These are phyloP conservation scores for Erynnis tages DNA, from an alignment of 2,888 invertebrate species.

Conservation along the genomic window DNA sequence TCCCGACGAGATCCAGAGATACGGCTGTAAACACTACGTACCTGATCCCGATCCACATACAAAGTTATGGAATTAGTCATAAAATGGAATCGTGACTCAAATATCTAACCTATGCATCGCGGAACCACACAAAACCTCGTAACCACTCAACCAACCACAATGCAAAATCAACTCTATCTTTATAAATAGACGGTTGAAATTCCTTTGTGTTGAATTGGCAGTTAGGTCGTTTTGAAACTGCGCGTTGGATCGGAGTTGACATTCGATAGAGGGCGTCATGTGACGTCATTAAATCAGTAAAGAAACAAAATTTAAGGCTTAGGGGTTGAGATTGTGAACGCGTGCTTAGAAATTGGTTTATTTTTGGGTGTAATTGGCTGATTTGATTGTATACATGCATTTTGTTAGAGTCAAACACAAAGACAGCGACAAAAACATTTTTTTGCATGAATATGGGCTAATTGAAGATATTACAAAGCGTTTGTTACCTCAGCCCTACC, in stretches of 20 bases:
- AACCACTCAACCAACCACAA: constrained; percentile 23
- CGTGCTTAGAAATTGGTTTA: constrained; percentile 21
- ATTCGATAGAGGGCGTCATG: constrained; percentile 77
- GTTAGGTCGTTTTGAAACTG: constrained; percentile 34
- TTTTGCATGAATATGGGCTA: too few relatives aligned
- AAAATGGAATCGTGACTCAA: constrained; percentile 81
- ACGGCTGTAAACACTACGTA: constrained; percentile 74
- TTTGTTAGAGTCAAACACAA: too few relatives aligned
- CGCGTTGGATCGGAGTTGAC: constrained; percentile 66
- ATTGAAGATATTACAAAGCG: too few relatives aligned
- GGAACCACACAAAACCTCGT: constrained; percentile 29
- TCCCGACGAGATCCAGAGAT: constrained; percentile 49
- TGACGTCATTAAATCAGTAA: constrained; percentile 81
- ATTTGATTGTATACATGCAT: too few relatives aligned
- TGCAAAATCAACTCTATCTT: constrained; percentile 29
- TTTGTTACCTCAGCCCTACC: too few relatives aligned
- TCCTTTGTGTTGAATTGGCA: constrained; percentile 1
- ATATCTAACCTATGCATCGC: constrained; percentile 75
- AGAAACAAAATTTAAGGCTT: constrained; percentile 73
- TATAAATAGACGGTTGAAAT: not conserved
- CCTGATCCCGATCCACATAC: constrained; percentile 79
- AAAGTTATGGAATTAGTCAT: constrained; percentile 82
- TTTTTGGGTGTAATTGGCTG: constrained; percentile 3
- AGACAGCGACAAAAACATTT: too few relatives aligned
- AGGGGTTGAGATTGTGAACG: constrained; percentile 54